Base-by-base conservation (phyloP, 1,140 invertebrate genomes). In the Maconellicoccus hirsutus region DNA sequence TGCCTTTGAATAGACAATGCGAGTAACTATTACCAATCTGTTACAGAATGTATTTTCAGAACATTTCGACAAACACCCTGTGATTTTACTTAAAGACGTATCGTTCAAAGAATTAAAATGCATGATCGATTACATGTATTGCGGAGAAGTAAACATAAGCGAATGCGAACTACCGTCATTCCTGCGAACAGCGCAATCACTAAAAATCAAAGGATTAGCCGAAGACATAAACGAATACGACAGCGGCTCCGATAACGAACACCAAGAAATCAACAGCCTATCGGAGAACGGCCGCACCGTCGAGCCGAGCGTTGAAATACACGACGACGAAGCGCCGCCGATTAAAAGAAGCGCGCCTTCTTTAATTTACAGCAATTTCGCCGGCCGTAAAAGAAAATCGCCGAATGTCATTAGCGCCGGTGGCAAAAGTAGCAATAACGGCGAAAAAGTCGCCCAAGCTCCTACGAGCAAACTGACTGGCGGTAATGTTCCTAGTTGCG, bases 121-220 rank as follows among this genome's bases (percentile, higher is more conserved):
- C 71, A 91, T 94, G 86, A 90, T 94, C 85, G 90, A 93, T 79
- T 94, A 94, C 76, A 94, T 95, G 91, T 95, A 95, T 81, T 85
- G 89, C 76, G 93, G 93, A 70, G 92, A 95, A 83, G 92, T 94
- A 27, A 94, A 94, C 81, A 92, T 96, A 78, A 89, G 89, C 74
- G 91, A 94, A 81, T 90, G 93, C 81, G 90, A 94, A 80, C 82
- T 96, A 76, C 87, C 89, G 70, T 88, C 91, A 14, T 81, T 96
- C 74, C 80, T 96, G 61, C 21, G 61, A 2, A 66, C 61, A 66
- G 61, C 61, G 4, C 61, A 66, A 26, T 90, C 90, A 52, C 80
- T 95, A 75, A 91, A 94, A 84, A 93, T 95, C 66, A 93, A 93
- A 78, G 92, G 93, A 59, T 82, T 95, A 63, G 92, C 91, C 61